Evolutionary conservation across 2,797 vertebrate genomes (phyloP), one percentile per base, ranked within the genome.

Genomic region (Tapirus indicus): DNA sequence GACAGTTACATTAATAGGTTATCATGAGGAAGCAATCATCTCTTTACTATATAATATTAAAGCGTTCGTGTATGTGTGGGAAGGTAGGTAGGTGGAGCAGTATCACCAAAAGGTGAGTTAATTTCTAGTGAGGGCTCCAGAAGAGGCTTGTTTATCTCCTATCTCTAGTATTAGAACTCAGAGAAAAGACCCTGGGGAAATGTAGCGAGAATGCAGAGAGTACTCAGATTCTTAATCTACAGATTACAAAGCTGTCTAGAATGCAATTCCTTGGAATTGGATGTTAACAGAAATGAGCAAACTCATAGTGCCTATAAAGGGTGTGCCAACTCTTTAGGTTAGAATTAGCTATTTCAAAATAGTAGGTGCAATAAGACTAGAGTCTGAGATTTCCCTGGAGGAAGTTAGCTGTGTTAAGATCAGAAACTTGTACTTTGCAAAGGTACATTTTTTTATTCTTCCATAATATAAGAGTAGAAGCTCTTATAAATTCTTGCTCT

Each of bases 391-490:
- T 68, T 58, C 29, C 52, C 62, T 58, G 44, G 64, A 86, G 49
- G 44, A 89, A 92, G 72, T 89, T 82, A 97, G 62, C 32, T 86
- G 21, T 85, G n/a, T 64, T 91, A 96, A 21, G 32, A 86, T 82
- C 35, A 90, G 52, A 83, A 84, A 92, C 38, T 60, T 85, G 5
- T 54, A 25, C 79, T 94, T 95, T 52, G 12, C 91, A 93, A 91
- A 75, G 23, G 11, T 69, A 54, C 9, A 18, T 35, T 83, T 91
- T 32, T 35, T 47, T 38, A 14, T 49, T 89, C 21, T 92, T 79
- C 58, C 4, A 11, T 79, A 44, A 44, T 84, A 93, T 58, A 62
- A 93, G 64, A 93, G 74, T 54, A 44, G 68, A 56, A 85, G 17
- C 11, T 89, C 49, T 88, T 54, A 7, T 14, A 77, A 95, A 21